Evolutionary conservation across 2,888 invertebrate species (phyloP).

Genomic region (Rutpela maculata): DNA sequence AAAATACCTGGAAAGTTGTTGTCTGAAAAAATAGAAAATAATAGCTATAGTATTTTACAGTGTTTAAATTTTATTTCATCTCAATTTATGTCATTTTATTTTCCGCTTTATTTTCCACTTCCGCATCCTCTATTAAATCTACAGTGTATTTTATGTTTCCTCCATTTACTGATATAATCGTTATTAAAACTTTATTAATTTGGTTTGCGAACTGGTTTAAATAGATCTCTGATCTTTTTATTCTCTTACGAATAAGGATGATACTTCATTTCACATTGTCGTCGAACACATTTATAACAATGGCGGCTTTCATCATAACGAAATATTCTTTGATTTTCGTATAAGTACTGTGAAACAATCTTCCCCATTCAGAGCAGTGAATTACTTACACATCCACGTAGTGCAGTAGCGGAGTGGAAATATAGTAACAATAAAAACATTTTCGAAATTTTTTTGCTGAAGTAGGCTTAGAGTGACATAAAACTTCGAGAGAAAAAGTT

Average conservation of each 20-base stretch:
- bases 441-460: no score
- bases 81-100: background rate
- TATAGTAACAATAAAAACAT: no score
- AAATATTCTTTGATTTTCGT: slow-evolving; percentile 23
- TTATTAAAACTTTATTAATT: background rate
- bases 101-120: background rate
- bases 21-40: no score
- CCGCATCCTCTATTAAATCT: background rate
- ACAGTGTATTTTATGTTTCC: background rate
- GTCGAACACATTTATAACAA: slow-evolving; percentile 32
- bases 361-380: background rate
- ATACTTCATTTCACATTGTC: slow-evolving; percentile 20
- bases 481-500: no score
- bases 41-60: no score
- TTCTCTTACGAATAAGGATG: slow-evolving; percentile 12
- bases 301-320: slow-evolving; percentile 36
- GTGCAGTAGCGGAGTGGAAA: no score
- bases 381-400: no score
- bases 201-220: background rate
- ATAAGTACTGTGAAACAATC: slow-evolving; percentile 3
- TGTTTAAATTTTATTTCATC: no score
- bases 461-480: no score
- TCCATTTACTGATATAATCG: background rate
- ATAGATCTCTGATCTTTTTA: background rate
- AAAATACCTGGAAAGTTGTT: no score